Conservation (phyloP, 2,797 vertebrate species). For the Cirrhinus mrigala region DNA sequence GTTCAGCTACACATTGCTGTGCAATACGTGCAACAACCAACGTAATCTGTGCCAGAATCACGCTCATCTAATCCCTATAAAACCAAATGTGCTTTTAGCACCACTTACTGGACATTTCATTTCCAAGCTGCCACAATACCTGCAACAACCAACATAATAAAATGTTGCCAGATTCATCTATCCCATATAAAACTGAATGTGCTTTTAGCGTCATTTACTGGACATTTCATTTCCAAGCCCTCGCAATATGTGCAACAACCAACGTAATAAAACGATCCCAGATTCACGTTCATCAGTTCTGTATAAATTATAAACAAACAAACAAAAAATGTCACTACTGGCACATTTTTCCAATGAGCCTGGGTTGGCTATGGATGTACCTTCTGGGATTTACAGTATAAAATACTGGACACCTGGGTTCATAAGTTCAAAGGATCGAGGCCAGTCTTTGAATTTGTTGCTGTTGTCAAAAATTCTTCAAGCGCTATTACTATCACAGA, state of each 20-base stretch:
- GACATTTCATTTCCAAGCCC: too few relatives aligned
- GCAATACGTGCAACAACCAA: background rate
- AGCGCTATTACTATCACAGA: constrained; percentile 32
- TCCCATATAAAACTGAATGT: background rate
- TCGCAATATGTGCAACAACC: too few relatives aligned
- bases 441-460: constrained; percentile 31
- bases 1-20: background rate
- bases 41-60: background rate
- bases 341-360: background rate
- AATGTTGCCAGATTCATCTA: background rate
- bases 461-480: constrained; percentile 14
- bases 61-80: background rate
- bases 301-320: too few relatives aligned
- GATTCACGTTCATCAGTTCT: too few relatives aligned
- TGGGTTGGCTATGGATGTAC: background rate
- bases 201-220: too few relatives aligned
- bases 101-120: background rate
- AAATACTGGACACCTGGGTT: background rate
- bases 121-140: background rate
- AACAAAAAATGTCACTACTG: too few relatives aligned
- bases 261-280: too few relatives aligned
- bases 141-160: background rate
- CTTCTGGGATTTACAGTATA: constrained; percentile 12
- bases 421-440: constrained; percentile 39
- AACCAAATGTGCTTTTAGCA: background rate